Evolutionary conservation across 1,140 invertebrate genomes (phyloP).

Genomic region (Dendroctonus valens): DNA sequence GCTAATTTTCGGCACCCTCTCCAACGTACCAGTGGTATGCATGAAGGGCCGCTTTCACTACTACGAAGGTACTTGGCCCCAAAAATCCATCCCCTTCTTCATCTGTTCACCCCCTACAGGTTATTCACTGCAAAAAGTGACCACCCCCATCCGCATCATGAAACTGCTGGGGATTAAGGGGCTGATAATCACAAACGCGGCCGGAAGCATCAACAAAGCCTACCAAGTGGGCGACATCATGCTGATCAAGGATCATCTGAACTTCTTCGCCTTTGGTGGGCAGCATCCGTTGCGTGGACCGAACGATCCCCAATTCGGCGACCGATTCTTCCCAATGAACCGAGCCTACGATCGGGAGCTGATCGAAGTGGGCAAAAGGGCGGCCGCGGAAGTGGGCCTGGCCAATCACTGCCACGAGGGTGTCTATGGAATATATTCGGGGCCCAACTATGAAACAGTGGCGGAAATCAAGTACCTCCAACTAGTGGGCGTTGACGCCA

Average conservation of each 20-base stretch:
- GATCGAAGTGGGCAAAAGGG: conserved; percentile 65
- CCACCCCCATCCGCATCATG: conserved; percentile 91
- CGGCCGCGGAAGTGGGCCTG: conserved; percentile 71
- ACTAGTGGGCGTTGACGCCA: conserved; percentile 83
- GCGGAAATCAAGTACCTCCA: conserved; percentile 81
- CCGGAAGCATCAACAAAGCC: conserved; percentile 84
- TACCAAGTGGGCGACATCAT: conserved; percentile 93
- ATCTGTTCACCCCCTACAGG: conserved; percentile 91
- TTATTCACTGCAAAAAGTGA: conserved; percentile 84
- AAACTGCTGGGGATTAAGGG: conserved; percentile 84
- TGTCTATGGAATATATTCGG: conserved; percentile 87
- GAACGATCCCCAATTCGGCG: conserved; percentile 91
- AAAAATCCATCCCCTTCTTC: conserved; percentile 56
- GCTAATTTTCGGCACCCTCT: conserved; percentile 83
- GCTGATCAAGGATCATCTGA: conserved; percentile 95
- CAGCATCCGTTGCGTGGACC: conserved; percentile 84
- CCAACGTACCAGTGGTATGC: conserved; percentile 76
- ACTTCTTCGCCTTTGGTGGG: conserved; percentile 83
- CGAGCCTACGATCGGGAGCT: conserved; percentile 77
- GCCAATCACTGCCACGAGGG: conserved; percentile 73
- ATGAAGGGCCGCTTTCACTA: conserved; percentile 96
- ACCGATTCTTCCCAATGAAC: conserved; percentile 84
- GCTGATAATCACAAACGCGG: conserved; percentile 90
- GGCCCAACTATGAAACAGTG: conserved; percentile 90
- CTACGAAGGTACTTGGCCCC: conserved; percentile 87